Evolutionary conservation across 2,113 vertebrate genomes (phyloP).

Genomic region (Tachycineta bicolor): DNA sequence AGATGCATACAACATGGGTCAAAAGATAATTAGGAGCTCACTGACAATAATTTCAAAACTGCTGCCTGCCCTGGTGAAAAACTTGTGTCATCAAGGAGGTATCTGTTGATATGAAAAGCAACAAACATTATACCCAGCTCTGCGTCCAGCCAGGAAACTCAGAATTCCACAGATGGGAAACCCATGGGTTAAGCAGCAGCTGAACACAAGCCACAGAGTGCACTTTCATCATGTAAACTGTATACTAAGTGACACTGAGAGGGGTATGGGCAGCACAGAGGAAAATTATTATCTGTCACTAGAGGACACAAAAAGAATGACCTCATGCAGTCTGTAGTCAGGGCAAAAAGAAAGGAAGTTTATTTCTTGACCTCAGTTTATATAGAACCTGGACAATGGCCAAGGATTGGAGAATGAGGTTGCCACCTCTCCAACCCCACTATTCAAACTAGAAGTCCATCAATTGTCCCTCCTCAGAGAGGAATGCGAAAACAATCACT

Average conservation of each 20-base stretch:
- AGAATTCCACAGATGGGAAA: background rate
- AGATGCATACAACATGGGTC: background rate
- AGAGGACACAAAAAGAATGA: too few relatives aligned
- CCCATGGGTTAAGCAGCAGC: background rate
- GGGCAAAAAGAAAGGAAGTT: too few relatives aligned
- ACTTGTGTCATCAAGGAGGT: accelerated
- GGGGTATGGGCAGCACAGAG: background rate
- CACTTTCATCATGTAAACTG: background rate
- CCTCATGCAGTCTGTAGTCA: too few relatives aligned
- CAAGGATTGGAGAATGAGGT: too few relatives aligned
- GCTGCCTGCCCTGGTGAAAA: background rate
- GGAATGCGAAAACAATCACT: too few relatives aligned
- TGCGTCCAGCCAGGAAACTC: background rate
- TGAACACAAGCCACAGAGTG: background rate
- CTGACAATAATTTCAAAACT: background rate
- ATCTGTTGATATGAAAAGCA: background rate
- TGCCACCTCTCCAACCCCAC: too few relatives aligned
- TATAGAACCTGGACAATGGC: too few relatives aligned
- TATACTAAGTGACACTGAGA: background rate
- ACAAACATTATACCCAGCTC: background rate
- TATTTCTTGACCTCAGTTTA: too few relatives aligned
- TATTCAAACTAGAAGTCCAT: too few relatives aligned
- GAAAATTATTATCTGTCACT: background rate
- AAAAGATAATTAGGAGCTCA: background rate
- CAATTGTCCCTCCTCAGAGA: too few relatives aligned